Evolutionary conservation across 1,140 invertebrate species (phyloP), one percentile per base, ranked within the genome.

Genomic region (Melitaea cinxia): DNA sequence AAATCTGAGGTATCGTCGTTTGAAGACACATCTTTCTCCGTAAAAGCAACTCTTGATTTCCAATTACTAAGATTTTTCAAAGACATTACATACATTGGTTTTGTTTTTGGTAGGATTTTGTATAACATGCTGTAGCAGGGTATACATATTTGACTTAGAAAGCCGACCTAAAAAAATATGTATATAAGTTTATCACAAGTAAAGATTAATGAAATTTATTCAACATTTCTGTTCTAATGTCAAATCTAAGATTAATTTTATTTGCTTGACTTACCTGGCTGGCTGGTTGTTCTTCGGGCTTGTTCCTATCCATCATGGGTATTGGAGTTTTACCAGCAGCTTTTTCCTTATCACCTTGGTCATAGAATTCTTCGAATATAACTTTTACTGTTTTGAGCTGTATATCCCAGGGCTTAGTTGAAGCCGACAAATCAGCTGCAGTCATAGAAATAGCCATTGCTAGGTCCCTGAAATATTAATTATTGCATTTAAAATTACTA

Each of bases 351-450:
- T 97, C 96, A 24, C 92, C 95, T 90, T 97, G 95, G 69, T 95
- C 93, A 85, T 96, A 97, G 86, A 97, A 97, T 80, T 97, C 96
- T 78, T 97, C 95, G 88, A 97, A 96, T 65, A 97, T 96, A 4
- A 95, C 95, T 81, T 94, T 94, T 0, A 96, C 96, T 0, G 95
- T 97, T 82, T 95, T 93, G 1, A 93, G 92, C 87, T 97, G 96
- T n/a, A 96, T 90, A n/a, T 95, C 93, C 96, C 96, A 97, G 1
- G 95, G 95, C 85, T 97, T 97, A 1, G 95, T 93, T 64, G 94
- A 95, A 1, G 96, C 95, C 57, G 95, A 96, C n/a, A 97, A 87
- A 84, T 97, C 96, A 72, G 95, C 95, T 0, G 94, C 94, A 1
- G 96, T 97, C 95, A 97, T 97, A 1, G 94, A 91, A 58, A 97